Conservation (phyloP, 2,888 invertebrate genomes). For the Tenthredo livida region DNA sequence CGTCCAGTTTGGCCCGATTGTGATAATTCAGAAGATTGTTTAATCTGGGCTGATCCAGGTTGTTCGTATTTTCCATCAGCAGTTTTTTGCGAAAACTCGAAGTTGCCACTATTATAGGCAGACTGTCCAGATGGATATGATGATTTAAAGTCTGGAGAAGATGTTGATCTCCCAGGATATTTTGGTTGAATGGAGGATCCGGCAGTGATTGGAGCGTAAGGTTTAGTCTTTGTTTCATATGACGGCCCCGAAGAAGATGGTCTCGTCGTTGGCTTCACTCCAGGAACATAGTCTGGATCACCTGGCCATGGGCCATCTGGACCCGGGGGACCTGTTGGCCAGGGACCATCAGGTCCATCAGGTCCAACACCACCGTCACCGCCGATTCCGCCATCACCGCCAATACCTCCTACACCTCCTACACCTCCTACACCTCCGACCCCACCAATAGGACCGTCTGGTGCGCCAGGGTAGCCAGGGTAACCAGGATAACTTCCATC, state of each 20-base stretch:
- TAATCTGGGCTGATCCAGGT: background rate
- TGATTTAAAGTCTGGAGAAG: slow-evolving; percentile 1
- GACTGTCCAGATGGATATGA: slow-evolving; percentile 30
- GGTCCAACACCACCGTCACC: slow-evolving; percentile 68
- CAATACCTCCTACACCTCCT: slow-evolving; percentile 63
- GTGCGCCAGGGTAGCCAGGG: slow-evolving; percentile 60
- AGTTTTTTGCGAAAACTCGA: slow-evolving; percentile 44
- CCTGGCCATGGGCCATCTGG: slow-evolving; percentile 75
- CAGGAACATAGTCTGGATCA: slow-evolving; percentile 71
- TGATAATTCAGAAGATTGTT: background rate
- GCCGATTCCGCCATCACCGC: slow-evolving; percentile 67
- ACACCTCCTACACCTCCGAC: slow-evolving; percentile 66
- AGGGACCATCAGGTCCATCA: slow-evolving; percentile 68
- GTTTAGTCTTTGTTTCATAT: slow-evolving; percentile 9
- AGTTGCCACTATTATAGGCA: background rate
- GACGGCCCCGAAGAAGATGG: background rate
- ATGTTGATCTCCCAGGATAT: slow-evolving; percentile 29
- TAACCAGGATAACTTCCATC: slow-evolving; percentile 60
- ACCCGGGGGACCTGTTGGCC: slow-evolving; percentile 72
- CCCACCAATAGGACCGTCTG: slow-evolving; percentile 62
- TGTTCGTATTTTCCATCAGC: slow-evolving; percentile 61
- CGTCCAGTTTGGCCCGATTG: background rate
- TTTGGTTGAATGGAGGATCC: slow-evolving; percentile 52
- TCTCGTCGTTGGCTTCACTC: background rate
- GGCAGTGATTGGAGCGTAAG: slow-evolving; percentile 54